Base-by-base conservation (phyloP, 2,888 invertebrate genomes). In the Drosophila antonietae region DNA sequence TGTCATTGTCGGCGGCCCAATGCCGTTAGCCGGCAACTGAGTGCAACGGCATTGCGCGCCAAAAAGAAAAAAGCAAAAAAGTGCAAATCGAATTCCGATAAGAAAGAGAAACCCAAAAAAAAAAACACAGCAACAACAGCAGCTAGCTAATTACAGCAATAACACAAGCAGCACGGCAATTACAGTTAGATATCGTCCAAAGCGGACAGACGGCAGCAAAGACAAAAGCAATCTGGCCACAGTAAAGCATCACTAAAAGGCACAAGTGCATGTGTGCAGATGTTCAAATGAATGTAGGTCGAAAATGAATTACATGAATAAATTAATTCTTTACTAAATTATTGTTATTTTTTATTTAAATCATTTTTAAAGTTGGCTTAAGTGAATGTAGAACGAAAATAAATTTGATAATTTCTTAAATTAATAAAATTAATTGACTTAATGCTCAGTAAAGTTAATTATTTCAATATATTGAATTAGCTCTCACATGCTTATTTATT, bases 21-120 rank as follows among this genome's bases (percentile, higher is more conserved):
- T 75, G 78, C 37, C 66, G 51, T 57, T 63, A 58, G 63, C 72
- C 83, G 76, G 86, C 73, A 67, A 61, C 47, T 59, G 52, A 69
- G 63, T 61, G 66, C 59, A 23, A 18, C 33, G 14, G 56, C 39
- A 68, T 69, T 68, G 72, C 78, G 84, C 83, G 83, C 83, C 83
- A 84, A 83, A 83, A 76, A 83, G 73, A 68, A 70, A 83, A 75
- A 68, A 68, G 2, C 12, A 44, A 9, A 44, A 66, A 72, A 78
- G 57, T 64, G 57, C 63, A 75, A 73, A 62, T 62, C 46, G 43
- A 62, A 72, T 59, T 49, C 51, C 78, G 62, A 64, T 58, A 53
- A 55, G 37, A 62, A 37, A 53, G 37, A 39, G 52, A 65, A 41
- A 31, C n/a, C 33, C 47, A 23, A 9, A 35, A 62, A 67, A 23